Conservation (phyloP, 2,797 vertebrate species). For the Hyperoplus immaculatus region DNA sequence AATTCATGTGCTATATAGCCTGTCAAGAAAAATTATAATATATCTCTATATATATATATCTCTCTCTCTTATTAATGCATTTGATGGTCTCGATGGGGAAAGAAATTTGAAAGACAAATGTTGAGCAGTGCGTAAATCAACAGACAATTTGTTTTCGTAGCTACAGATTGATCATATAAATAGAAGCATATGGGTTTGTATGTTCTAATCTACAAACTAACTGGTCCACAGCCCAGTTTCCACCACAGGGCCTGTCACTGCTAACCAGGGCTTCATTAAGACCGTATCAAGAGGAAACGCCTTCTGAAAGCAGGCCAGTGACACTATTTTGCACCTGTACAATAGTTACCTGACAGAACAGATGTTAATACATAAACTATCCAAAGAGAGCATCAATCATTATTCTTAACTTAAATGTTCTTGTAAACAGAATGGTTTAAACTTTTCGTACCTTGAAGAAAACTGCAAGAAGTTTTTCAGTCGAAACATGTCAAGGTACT, state of each 20-base stretch:
- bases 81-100: constrained; percentile 32
- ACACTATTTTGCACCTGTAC: background rate
- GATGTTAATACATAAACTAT: background rate
- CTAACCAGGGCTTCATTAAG: constrained; percentile 5
- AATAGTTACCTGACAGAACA: background rate
- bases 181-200: constrained; percentile 29
- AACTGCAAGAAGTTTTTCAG: too few species aligned
- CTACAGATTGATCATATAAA: constrained; percentile 40
- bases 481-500: too few species aligned
- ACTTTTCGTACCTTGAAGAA: too few species aligned
- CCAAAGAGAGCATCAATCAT: background rate
- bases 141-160: constrained; percentile 12
- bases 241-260: constrained; percentile 3
- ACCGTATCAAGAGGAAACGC: background rate
- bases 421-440: too few species aligned
- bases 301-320: background rate
- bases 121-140: constrained; percentile 34
- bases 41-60: too few species aligned
- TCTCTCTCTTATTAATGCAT: constrained; percentile 30
- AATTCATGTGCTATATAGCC: constrained; percentile 19
- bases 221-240: constrained; percentile 19
- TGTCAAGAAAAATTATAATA: constrained; percentile 40
- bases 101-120: constrained; percentile 27
- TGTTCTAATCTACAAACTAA: constrained; percentile 25
- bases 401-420: background rate